These are phyloP conservation scores for Hydropsyche betteni DNA, from an alignment of 2,888 invertebrate genomes.

Conservation along the genomic window DNA sequence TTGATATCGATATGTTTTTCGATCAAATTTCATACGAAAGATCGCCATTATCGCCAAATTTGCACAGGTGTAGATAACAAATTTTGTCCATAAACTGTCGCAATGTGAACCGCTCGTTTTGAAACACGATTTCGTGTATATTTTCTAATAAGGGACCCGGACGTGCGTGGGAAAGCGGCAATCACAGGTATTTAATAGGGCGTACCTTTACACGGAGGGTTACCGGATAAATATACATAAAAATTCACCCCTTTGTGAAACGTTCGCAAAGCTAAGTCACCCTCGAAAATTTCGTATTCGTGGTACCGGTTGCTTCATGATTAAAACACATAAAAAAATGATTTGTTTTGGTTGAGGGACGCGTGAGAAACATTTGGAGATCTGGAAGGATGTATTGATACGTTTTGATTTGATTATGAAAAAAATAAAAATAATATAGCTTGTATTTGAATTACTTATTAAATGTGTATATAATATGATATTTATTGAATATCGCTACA, in stretches of 20 bases:
- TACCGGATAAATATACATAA: neutral
- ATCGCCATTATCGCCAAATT: too few species aligned
- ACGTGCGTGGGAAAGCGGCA: constrained; percentile 45
- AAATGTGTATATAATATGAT: neutral
- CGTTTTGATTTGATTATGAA: neutral
- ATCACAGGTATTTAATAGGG: constrained; percentile 43
- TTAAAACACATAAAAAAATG: too few species aligned
- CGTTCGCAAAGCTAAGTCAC: constrained; percentile 2
- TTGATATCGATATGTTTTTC: neutral
- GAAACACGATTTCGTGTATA: neutral
- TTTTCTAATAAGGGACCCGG: constrained; percentile 23
- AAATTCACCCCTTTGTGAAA: constrained; percentile 19
- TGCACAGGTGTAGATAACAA: too few species aligned
- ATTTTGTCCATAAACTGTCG: too few species aligned
- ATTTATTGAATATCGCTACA: neutral
- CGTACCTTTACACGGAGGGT: neutral
- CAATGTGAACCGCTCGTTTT: too few species aligned
- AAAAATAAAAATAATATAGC: neutral
- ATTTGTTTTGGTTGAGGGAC: too few species aligned
- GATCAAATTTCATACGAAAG: neutral
- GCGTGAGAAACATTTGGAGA: too few species aligned
- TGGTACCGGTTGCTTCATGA: constrained; percentile 4
- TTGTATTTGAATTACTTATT: neutral
- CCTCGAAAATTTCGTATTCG: constrained; percentile 9
- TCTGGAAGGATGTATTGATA: too few species aligned